Evolutionary conservation across 2,888 invertebrate genomes (phyloP).

Genomic region (Sthenelais limicola): DNA sequence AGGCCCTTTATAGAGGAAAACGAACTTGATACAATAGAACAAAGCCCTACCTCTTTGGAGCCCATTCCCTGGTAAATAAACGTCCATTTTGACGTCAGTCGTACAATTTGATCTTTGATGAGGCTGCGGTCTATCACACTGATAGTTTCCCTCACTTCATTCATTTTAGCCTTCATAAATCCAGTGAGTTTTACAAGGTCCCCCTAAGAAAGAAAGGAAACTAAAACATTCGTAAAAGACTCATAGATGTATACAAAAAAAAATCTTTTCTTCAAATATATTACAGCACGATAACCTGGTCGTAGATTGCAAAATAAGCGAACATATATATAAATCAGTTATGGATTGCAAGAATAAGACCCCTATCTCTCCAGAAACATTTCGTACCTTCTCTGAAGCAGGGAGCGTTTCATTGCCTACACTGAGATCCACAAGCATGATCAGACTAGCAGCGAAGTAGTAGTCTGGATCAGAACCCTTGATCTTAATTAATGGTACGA

Average conservation of each 20-base stretch:
- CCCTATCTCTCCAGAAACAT: too few relatives aligned
- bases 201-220: too few relatives aligned
- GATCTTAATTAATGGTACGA: conserved; percentile 49
- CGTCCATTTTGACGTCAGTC: conserved; percentile 57
- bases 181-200: conserved; percentile 53
- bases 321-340: too few relatives aligned
- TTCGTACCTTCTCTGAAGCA: not conserved
- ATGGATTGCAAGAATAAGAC: too few relatives aligned
- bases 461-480: conserved; percentile 50
- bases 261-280: too few relatives aligned
- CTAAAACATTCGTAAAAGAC: too few relatives aligned
- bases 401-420: conserved; percentile 53
- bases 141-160: conserved; percentile 56
- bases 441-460: conserved; percentile 54
- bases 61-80: conserved; percentile 53
- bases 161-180: conserved; percentile 52
- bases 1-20: too few relatives aligned
- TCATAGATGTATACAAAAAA: too few relatives aligned
- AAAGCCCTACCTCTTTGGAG: conserved; percentile 54
- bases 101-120: conserved; percentile 58
- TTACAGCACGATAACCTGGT: too few relatives aligned
- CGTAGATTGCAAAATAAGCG: too few relatives aligned
- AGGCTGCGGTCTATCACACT: conserved; percentile 55
- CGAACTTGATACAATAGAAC: too few relatives aligned
- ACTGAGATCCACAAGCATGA: conserved; percentile 54